Conservation (phyloP, 1,140 invertebrate genomes). For the Brachionus calyciflorus region DNA sequence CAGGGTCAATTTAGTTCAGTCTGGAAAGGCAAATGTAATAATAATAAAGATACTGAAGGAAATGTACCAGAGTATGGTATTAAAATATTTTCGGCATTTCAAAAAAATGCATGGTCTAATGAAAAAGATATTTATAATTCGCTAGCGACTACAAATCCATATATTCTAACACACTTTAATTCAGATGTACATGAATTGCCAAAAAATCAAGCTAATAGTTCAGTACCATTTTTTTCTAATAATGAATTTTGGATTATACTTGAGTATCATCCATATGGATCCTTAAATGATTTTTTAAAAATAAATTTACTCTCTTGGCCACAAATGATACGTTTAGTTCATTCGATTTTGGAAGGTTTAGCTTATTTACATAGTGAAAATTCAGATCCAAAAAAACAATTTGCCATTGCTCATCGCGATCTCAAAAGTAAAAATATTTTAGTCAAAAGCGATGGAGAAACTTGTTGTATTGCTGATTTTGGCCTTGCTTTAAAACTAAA, state of each 20-base stretch:
- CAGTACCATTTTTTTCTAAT: neutral
- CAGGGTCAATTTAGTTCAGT: conserved; percentile 43
- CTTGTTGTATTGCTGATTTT: conserved; percentile 90
- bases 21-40: conserved; percentile 13
- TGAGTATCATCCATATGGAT: conserved; percentile 86
- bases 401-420: conserved; percentile 88
- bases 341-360: conserved; percentile 71
- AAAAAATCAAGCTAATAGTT: neutral
- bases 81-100: conserved; percentile 22
- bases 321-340: conserved; percentile 83
- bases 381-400: conserved; percentile 70
- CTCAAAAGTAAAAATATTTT: conserved; percentile 93
- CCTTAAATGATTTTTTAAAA: conserved; percentile 83
- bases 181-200: conserved; percentile 14
- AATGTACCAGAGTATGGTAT: conserved; percentile 22
- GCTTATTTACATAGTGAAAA: conserved; percentile 67
- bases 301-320: conserved; percentile 74
- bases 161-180: neutral
- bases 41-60: neutral
- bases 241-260: conserved; percentile 81
- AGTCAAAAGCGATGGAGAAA: conserved; percentile 74
- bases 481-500: conserved; percentile 61
- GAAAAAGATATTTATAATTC: conserved; percentile 36
- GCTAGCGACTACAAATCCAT: conserved; percentile 20
- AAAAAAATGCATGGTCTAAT: conserved; percentile 30